Percentiles rank a stretch among this genome's conserved stretches.
phyloP scores from a whole-genome alignment of 2,888 invertebrate species.

The Anaspis maculata region DNA sequence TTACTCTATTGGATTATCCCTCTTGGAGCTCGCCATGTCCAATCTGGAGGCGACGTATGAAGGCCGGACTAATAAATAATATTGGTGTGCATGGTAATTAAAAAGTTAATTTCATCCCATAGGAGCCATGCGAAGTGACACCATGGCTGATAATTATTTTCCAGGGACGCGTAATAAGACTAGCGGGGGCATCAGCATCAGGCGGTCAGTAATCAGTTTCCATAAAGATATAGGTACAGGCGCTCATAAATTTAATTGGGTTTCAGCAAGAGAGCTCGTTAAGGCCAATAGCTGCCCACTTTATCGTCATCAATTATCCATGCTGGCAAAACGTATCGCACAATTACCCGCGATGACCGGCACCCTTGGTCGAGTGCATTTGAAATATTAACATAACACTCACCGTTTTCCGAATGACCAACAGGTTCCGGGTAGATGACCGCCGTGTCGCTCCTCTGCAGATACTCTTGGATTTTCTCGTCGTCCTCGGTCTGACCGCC shows the following conservation, averaged over 20 bases:
- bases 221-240: conserved; percentile 22
- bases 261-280: conserved; percentile 24
- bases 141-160: conserved; percentile 6
- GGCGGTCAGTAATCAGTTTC: conserved; percentile 22
- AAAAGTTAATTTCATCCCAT: conserved; percentile 8
- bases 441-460: conserved; percentile 46
- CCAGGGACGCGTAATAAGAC: conserved; percentile 9
- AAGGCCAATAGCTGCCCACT: conserved; percentile 23
- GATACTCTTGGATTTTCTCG: conserved; percentile 42
- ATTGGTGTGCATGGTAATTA: conserved; percentile 3
- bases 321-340: conserved; percentile 20
- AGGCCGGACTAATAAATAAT: conserved; percentile 1
- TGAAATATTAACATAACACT: conserved; percentile 21
- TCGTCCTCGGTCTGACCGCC: conserved; percentile 33
- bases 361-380: conserved; percentile 19
- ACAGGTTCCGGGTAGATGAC: conserved; percentile 47
- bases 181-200: conserved; percentile 13
- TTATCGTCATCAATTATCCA: conserved; percentile 28
- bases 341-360: conserved; percentile 21
- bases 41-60: too few relatives aligned
- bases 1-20: too few relatives aligned
- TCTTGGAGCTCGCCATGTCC: too few relatives aligned
- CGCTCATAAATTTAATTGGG: conserved; percentile 26
- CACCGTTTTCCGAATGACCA: conserved; percentile 22
- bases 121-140: conserved; percentile 7